Evolutionary conservation across 1,140 invertebrate genomes (phyloP).

Genomic region (Diorhabda elongata): DNA sequence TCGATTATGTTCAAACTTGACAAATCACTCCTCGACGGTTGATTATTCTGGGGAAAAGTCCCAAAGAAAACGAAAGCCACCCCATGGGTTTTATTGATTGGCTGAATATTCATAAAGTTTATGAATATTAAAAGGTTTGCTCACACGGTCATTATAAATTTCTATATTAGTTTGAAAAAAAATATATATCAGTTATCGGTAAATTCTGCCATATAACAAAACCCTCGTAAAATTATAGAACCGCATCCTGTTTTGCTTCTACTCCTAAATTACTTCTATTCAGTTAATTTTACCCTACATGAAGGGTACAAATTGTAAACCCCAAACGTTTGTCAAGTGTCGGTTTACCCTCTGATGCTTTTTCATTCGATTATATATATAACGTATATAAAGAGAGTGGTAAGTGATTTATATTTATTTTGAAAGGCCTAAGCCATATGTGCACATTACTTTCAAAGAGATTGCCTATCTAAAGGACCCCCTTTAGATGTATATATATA

Average conservation of each 20-base stretch:
- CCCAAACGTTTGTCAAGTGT: not conserved
- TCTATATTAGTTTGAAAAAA: too few relatives aligned
- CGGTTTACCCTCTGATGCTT: not conserved
- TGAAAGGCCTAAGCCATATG: not conserved
- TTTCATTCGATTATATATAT: not conserved
- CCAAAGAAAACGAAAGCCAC: too few relatives aligned
- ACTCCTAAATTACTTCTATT: not conserved
- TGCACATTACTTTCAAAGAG: not conserved
- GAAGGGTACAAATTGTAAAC: not conserved
- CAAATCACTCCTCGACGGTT: too few relatives aligned
- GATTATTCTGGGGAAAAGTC: too few relatives aligned
- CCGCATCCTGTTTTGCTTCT: not conserved
- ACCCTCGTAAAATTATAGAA: too few relatives aligned
- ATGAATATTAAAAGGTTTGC: too few relatives aligned
- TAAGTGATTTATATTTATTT: conserved; percentile 1
- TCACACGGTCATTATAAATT: too few relatives aligned
- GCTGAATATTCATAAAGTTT: too few relatives aligned
- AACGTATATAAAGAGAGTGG: not conserved
- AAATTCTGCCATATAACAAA: too few relatives aligned
- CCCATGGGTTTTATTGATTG: too few relatives aligned
- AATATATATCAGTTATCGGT: too few relatives aligned
- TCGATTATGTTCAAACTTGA: too few relatives aligned
- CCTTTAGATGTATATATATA: not conserved
- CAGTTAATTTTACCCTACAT: not conserved
- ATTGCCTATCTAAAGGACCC: not conserved